Evolutionary conservation across 2,888 invertebrate genomes (phyloP), one percentile per base, ranked within the genome.

Genomic region (Spisula solida): DNA sequence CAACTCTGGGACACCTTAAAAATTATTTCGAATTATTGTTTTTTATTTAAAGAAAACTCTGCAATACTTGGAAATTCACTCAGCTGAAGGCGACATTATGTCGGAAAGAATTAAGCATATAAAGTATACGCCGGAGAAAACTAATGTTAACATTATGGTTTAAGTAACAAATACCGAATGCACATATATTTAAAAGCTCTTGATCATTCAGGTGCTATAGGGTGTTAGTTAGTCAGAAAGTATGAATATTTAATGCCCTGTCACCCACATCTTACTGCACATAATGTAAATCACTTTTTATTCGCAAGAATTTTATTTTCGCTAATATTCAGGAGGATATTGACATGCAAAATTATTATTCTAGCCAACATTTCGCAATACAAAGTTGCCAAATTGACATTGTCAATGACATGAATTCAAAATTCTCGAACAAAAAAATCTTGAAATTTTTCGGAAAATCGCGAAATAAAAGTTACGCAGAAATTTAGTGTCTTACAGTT

Each of bases 211-310:
- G 4, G 16, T 75, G 75, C 29, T 75, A 14, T 25, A 34, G 75
- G 34, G 34, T 31, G 16, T 75, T 75, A 70, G 14, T 29, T 31
- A 75, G 75, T 34, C 8, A 75, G 75, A 75, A 75, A 5, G 31
- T 75, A 75, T 75, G 34, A 75, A 75, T 75, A 75, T 75, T 75
- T 75, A 75, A 75, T 75, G 31, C 14, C 5, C 25, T 75, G 34
- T 75, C 75, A 75, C 75, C 31, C 34, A 16, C 18, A 75, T 75
- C 16, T 16, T 16, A 75, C 29, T 25, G 31, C 31, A 34, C 34
- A 75, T 70, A 29, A 70, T 12, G 14, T 31, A 31, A 70, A 70
- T 70, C 70, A 70, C 29, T 70, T 70, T 16, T n/a, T n/a, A n/a
- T n/a, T n/a, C n/a, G n/a, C n/a, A n/a, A n/a, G n/a, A n/a, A n/a